These are phyloP conservation scores for Dryoscopus gambensis DNA, from an alignment of 2,113 vertebrate genomes.

Conservation along the genomic window DNA sequence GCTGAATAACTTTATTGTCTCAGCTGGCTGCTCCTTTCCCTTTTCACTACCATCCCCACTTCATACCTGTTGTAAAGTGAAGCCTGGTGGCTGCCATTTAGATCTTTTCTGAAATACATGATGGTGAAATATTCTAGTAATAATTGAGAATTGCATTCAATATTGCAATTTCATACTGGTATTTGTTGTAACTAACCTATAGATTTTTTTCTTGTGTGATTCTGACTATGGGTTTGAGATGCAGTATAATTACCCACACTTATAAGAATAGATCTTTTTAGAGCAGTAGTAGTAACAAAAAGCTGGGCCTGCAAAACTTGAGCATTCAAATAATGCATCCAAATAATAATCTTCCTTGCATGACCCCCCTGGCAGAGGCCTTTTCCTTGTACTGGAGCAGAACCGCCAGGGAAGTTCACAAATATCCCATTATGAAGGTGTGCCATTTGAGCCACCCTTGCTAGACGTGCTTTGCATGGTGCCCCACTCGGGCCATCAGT, in stretches of 20 bases:
- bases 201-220: fast-evolving
- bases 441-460: not conserved
- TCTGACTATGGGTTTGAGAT: not conserved
- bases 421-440: not conserved
- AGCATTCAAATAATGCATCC: not conserved
- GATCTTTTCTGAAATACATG: not conserved
- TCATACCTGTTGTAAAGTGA: not conserved
- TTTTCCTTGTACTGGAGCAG: not conserved
- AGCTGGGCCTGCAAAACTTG: not conserved
- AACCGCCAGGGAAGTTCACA: not conserved
- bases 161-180: no score
- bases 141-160: no score
- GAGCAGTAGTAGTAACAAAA: not conserved
- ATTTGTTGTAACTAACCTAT: no score
- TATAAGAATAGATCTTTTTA: not conserved
- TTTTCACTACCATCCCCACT: not conserved
- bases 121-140: not conserved
- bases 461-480: not conserved
- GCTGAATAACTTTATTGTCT: not conserved
- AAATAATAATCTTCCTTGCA: not conserved
- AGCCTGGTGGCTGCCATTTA: not conserved
- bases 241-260: not conserved
- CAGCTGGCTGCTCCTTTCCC: not conserved
- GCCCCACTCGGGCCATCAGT: not conserved
- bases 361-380: not conserved